Evolutionary conservation across 1,140 invertebrate genomes (phyloP).

Genomic region (Lasioglossum baleicum): DNA sequence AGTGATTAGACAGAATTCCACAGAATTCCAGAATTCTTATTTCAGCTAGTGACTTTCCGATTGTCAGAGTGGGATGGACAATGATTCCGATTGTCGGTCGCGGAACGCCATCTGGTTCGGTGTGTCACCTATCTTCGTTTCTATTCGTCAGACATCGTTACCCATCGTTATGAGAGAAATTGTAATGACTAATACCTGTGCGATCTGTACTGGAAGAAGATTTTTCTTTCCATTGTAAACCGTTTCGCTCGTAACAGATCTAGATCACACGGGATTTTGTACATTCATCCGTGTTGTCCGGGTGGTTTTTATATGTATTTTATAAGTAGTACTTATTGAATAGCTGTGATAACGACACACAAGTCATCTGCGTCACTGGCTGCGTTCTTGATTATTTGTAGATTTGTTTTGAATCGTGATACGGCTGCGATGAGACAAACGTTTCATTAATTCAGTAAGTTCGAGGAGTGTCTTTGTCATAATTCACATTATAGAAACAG

Average conservation of each 20-base stretch:
- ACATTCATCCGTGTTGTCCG: conserved; percentile 19
- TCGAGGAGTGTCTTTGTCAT: conserved; percentile 23
- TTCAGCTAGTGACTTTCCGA: too few species aligned
- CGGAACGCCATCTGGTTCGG: conserved; percentile 32
- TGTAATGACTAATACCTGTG: conserved; percentile 54
- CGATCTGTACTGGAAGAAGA: conserved; percentile 33
- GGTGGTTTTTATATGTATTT: conserved; percentile 52
- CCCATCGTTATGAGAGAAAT: conserved; percentile 51
- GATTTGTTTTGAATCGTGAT: conserved; percentile 53
- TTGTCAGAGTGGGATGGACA: too few species aligned
- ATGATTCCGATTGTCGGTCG: background rate
- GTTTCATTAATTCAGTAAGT: conserved; percentile 60
- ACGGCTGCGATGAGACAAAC: conserved; percentile 47
- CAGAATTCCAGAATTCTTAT: too few species aligned
- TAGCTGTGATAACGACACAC: conserved; percentile 61
- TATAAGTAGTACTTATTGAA: conserved; percentile 61
- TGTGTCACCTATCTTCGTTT: conserved; percentile 37
- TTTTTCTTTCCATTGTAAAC: conserved; percentile 42
- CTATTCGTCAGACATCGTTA: conserved; percentile 45
- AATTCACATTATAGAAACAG: conserved; percentile 13
- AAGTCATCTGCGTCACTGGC: conserved; percentile 47
- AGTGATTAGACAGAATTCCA: too few species aligned
- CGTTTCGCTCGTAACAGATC: conserved; percentile 11
- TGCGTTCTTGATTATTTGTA: conserved; percentile 51
- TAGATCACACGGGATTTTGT: conserved; percentile 27